phyloP scores from a whole-genome alignment of 1,140 invertebrate species.

The Dendroctonus ponderosae region DNA sequence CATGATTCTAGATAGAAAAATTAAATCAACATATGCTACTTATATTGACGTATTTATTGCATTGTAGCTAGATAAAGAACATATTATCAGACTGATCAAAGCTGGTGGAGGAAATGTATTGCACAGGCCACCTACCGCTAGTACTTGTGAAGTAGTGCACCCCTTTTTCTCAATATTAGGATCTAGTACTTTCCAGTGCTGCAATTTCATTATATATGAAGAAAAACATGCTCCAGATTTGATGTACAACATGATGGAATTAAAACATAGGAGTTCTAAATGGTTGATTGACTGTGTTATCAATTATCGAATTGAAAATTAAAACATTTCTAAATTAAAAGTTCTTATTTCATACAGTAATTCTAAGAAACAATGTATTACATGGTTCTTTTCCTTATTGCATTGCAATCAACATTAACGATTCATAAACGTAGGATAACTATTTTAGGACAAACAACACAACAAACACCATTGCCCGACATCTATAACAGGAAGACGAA shows the following conservation, averaged over 20 bases:
- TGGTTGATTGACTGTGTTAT: constrained; percentile 74
- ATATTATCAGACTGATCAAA: constrained; percentile 60
- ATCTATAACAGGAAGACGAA: too few species aligned
- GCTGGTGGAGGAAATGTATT: constrained; percentile 65
- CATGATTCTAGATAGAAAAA: too few species aligned
- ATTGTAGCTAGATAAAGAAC: constrained; percentile 60
- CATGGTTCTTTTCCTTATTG: too few species aligned
- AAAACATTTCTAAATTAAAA: too few species aligned
- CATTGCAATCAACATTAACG: too few species aligned
- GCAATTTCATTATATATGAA: constrained; percentile 69
- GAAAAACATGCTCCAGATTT: constrained; percentile 54
- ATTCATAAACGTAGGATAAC: too few species aligned
- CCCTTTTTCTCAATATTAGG: constrained; percentile 66
- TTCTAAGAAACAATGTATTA: too few species aligned
- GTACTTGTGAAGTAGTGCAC: constrained; percentile 51
- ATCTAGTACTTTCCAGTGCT: constrained; percentile 51
- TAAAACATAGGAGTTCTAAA: constrained; percentile 63
- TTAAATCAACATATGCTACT: too few species aligned
- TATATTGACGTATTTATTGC: too few species aligned
- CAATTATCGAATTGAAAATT: constrained; percentile 52
- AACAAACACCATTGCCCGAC: too few species aligned
- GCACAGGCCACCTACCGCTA: constrained; percentile 62
- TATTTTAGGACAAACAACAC: too few species aligned
- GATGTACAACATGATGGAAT: constrained; percentile 64
- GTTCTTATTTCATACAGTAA: too few species aligned